Evolutionary conservation across 2,113 vertebrate species (phyloP), one percentile per base, ranked within the genome.

Genomic region (Oriolus oriolus): DNA sequence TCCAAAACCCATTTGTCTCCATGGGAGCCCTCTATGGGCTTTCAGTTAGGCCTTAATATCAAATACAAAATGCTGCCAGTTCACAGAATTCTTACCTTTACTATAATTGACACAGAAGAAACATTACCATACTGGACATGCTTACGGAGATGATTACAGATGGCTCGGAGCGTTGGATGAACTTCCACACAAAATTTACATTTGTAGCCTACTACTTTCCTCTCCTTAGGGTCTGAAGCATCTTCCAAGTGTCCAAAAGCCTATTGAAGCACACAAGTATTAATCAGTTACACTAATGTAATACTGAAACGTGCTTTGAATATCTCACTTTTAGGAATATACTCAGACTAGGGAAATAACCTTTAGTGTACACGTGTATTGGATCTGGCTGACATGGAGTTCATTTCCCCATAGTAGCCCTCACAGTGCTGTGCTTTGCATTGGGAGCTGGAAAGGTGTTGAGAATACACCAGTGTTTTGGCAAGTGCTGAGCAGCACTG

Each of bases 141-240:
- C 90, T 99, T 99, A 89, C 98, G 98, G 30, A 99, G 98, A 91
- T 99, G 99, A 94, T 99, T 99, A 97, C 99, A 99, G 98, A 99
- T 99, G 91, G 99, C 99, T 87, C 98, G 97, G 63, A 99, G 98
- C 13, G 98, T 99, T 33, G 98, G 98, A 93, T 99, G 99, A 90
- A 99, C 98, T 97, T 99, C 99, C 84, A 98, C 97, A 88, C 99
- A 99, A 98, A 99, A 99, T 97, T 99, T 99, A 96, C 99, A 99
- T 89, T 98, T 98, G 97, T 99, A 99, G 90, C 99, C 99, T 79
- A 99, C 97, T 33, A 98, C 96, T 85, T 97, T 97, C 89, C 97
- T 97, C 96, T 98, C 98, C 96, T 98, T 98, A 92, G 97, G 93
- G 92, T 98, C 98, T 95, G 96, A 95, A 96, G 95, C 94, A 94